Evolutionary conservation across 2,888 invertebrate genomes (phyloP), one percentile per base, ranked within the genome.

Genomic region (Aradus depressus): DNA sequence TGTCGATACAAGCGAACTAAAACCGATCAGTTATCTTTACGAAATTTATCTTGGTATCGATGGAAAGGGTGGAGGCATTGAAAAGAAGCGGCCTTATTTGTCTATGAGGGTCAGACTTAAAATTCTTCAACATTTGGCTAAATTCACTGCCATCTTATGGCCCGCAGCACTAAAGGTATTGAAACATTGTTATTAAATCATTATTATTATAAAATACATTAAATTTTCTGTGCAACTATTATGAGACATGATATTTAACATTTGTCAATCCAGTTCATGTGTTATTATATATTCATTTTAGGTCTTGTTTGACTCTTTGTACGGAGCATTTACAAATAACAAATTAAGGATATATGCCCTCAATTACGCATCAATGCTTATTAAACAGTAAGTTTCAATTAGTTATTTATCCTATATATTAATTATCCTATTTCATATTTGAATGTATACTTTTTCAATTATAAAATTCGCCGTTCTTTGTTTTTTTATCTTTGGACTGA

Each of bases 221-320:
- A 35, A 10, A n/a, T n/a, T 16, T 35, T 14, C 35, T n/a, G 14
- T 6, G 16, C 14, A 14, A 3, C 5, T 41, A 4, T 41, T 23
- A 5, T 14, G 12, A 35, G 35, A 14, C 16, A 35, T 35, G 5
- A 14, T 35, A 8, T 8, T 22, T 23, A 14, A 8, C 14, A 8
- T 14, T 37, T 37, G 6, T 37, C 38, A 37, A 6, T 50, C 32
- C 4, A 18, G 2, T 31, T 42, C 22, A 31, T 18, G 12, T 50
- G 14, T 35, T 18, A 35, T 2, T 34, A 42, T 48, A 53, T 22
- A 1, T 50, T 48, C 3, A 28, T 50, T 58, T 35, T 68, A 80
- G 84, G 78, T 88, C 32, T 80, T 91, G 47, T 92, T 91, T 68
- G 89, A 91, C 60, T 84, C 88, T 3, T 70, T 93, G 10, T 90